These are phyloP conservation scores for Spea bombifrons DNA, from an alignment of 2,113 vertebrate genomes.

Conservation along the genomic window DNA sequence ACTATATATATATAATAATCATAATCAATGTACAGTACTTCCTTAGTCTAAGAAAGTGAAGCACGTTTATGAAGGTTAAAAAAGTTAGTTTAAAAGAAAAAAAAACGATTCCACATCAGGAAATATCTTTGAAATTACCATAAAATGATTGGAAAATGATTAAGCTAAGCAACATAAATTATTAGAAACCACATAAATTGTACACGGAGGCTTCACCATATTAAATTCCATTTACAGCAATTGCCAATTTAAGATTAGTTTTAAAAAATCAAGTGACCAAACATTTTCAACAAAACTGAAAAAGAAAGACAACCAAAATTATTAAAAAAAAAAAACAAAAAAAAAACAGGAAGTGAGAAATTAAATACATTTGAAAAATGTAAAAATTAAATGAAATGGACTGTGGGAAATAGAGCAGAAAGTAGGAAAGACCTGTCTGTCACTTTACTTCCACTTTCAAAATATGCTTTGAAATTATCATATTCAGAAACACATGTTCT, in stretches of 20 bases:
- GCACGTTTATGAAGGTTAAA: neutral
- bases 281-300: neutral
- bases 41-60: neutral
- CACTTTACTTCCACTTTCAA: slow-evolving; percentile 33
- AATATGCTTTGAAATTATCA: slow-evolving; percentile 64
- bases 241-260: no score
- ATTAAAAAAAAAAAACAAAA: neutral
- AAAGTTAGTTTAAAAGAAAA: neutral
- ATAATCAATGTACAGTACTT: slow-evolving; percentile 7
- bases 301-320: neutral
- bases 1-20: neutral
- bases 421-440: slow-evolving; percentile 51
- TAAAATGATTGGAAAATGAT: no score
- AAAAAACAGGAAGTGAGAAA: neutral
- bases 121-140: no score
- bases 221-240: no score
- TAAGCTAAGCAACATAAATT: no score
- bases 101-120: no score
- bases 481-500: slow-evolving; percentile 72
- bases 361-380: neutral
- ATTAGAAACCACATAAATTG: no score
- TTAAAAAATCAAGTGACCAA: neutral
- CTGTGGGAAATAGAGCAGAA: slow-evolving; percentile 11
- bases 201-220: no score
- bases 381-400: neutral